These are phyloP conservation scores for Blera fallax DNA, from an alignment of 2,888 invertebrate species.

Conservation along the genomic window DNA sequence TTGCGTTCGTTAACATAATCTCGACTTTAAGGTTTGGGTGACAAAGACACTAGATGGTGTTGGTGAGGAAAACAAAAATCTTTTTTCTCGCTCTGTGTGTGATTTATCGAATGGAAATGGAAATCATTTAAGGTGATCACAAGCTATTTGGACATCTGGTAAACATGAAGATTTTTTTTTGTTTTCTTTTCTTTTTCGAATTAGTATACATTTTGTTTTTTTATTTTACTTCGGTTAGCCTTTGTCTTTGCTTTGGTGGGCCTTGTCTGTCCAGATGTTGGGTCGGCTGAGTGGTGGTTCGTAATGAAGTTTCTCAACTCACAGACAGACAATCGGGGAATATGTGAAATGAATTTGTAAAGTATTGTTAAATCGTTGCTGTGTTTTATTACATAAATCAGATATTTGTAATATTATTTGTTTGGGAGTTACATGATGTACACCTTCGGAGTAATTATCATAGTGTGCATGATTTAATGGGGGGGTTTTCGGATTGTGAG, in stretches of 20 bases:
- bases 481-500: background rate
- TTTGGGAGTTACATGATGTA: slow-evolving; percentile 39
- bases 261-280: background rate
- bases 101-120: slow-evolving; percentile 23
- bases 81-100: background rate
- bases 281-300: background rate
- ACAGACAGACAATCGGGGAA: background rate
- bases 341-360: slow-evolving; percentile 44
- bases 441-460: slow-evolving; percentile 39
- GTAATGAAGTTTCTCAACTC: slow-evolving; percentile 43
- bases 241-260: slow-evolving; percentile 24
- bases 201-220: slow-evolving; percentile 36
- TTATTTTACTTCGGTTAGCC: slow-evolving; percentile 2
- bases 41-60: background rate
- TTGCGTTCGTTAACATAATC: slow-evolving; percentile 4
- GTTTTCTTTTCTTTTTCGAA: slow-evolving; percentile 1
- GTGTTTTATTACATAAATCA: slow-evolving; percentile 48
- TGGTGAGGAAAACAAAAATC: background rate
- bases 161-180: slow-evolving; percentile 22
- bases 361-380: slow-evolving; percentile 18
- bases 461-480: slow-evolving; percentile 31
- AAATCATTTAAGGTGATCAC: slow-evolving; percentile 49
- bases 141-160: slow-evolving; percentile 40
- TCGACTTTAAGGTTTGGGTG: background rate
- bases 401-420: slow-evolving; percentile 50